Evolutionary conservation across 2,888 invertebrate genomes (phyloP).

Genomic region (Synanthedon andrenaeformis): DNA sequence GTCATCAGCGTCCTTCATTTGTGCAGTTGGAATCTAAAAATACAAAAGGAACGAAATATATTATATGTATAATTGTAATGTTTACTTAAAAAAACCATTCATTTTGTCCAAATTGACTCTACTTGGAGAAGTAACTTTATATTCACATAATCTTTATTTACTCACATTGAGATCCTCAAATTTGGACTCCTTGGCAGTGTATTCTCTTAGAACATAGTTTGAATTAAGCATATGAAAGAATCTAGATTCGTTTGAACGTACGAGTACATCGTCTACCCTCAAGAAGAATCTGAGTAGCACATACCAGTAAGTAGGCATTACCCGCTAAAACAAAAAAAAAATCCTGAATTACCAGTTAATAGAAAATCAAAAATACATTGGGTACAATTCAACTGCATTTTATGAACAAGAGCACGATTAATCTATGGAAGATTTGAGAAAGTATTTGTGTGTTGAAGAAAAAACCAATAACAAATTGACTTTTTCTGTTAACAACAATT

Average conservation of each 20-base stretch:
- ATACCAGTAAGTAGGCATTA: constrained; percentile 96
- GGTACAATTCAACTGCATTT: too few species aligned
- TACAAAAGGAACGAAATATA: constrained; percentile 1
- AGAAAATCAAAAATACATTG: background rate
- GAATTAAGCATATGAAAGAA: constrained; percentile 83
- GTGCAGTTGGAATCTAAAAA: constrained; percentile 50
- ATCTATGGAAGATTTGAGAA: too few species aligned
- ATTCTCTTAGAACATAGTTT: constrained; percentile 85
- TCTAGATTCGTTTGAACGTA: constrained; percentile 89
- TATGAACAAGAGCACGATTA: too few species aligned
- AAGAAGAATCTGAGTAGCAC: constrained; percentile 91
- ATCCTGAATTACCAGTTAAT: background rate
- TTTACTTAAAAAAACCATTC: too few species aligned
- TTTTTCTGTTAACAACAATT: too few species aligned
- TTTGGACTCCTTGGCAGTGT: constrained; percentile 81
- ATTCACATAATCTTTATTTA: constrained; percentile 50
- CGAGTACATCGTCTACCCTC: constrained; percentile 92
- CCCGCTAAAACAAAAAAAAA: constrained; percentile 74
- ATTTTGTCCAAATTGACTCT: too few species aligned
- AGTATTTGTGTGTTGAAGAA: too few species aligned
- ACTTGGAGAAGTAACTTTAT: too few species aligned
- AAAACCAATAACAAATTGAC: too few species aligned
- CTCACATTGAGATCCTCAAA: constrained; percentile 76
- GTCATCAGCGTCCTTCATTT: constrained; percentile 63
- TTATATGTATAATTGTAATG: too few species aligned